These are phyloP conservation scores for Podarcis cretensis DNA, from an alignment of 2,113 vertebrate species.

Conservation along the genomic window DNA sequence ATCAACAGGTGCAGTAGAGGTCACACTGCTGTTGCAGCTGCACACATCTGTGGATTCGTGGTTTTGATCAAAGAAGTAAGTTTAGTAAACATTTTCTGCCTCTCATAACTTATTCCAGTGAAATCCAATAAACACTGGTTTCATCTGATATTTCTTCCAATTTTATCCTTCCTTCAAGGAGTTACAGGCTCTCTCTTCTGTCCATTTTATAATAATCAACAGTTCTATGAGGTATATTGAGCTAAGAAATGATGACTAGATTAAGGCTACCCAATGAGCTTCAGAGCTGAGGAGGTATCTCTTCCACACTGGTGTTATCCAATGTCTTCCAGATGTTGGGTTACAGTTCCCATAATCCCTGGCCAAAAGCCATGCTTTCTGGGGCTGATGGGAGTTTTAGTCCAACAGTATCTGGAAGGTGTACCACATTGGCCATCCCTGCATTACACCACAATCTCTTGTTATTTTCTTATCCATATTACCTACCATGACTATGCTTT, in stretches of 20 bases:
- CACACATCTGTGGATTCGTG: neutral
- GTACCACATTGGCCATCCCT: neutral
- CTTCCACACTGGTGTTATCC: neutral
- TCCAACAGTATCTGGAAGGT: neutral
- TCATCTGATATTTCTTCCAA: neutral
- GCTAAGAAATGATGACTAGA: neutral
- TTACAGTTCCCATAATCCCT: neutral
- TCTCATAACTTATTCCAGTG: neutral
- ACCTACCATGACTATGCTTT: neutral
- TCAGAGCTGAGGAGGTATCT: neutral
- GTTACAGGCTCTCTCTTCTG: neutral
- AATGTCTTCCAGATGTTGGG: neutral
- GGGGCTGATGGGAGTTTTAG: neutral
- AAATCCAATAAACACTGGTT: neutral
- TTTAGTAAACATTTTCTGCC: neutral
- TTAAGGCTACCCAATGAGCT: neutral
- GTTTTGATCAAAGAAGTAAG: neutral
- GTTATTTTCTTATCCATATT: neutral
- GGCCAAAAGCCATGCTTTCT: neutral
- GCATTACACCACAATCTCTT: neutral
- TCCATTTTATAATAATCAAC: neutral
- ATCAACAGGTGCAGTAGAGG: neutral
- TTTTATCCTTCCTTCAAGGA: neutral
- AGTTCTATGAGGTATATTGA: neutral
- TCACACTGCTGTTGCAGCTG: neutral